phyloP scores from a whole-genome alignment of 2,797 vertebrate genomes.

The Spinibarbus caldwelli region DNA sequence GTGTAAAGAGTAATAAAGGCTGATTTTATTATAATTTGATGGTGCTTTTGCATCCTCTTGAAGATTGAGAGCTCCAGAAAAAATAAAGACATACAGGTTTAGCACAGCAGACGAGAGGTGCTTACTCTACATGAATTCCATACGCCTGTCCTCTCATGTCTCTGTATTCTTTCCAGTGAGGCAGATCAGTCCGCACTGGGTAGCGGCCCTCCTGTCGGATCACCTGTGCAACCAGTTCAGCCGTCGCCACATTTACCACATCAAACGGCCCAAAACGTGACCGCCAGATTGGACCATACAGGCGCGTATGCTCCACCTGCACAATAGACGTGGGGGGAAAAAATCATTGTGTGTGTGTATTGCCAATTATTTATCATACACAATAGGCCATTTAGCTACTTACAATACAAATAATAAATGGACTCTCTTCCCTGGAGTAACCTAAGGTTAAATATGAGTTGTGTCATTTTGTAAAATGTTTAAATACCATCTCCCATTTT shows the following conservation, averaged over 20 bases:
- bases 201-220: conserved; percentile 79
- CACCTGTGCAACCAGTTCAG: conserved; percentile 77
- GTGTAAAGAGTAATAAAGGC: neutral
- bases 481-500: neutral
- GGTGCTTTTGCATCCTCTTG: neutral
- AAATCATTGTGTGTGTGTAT: too few species aligned
- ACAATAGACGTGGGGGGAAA: neutral
- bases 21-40: neutral
- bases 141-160: conserved; percentile 79
- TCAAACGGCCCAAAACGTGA: conserved; percentile 74
- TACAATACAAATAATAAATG: neutral
- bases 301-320: conserved; percentile 70
- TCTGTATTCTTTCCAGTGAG: conserved; percentile 82
- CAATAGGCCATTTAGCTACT: neutral
- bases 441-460: neutral
- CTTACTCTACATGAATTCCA: conserved; percentile 80
- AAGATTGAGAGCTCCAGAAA: neutral
- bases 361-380: neutral
- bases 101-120: too few species aligned
- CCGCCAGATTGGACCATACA: conserved; percentile 81
- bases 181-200: conserved; percentile 71
- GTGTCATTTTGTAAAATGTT: neutral
- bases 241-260: conserved; percentile 76
- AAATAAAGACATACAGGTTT: too few species aligned
- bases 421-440: neutral